Percentiles rank a stretch among this genome's conserved stretches.
Conservation (phyloP, 1,140 invertebrate genomes). For the Leptopilina boulardi region DNA sequence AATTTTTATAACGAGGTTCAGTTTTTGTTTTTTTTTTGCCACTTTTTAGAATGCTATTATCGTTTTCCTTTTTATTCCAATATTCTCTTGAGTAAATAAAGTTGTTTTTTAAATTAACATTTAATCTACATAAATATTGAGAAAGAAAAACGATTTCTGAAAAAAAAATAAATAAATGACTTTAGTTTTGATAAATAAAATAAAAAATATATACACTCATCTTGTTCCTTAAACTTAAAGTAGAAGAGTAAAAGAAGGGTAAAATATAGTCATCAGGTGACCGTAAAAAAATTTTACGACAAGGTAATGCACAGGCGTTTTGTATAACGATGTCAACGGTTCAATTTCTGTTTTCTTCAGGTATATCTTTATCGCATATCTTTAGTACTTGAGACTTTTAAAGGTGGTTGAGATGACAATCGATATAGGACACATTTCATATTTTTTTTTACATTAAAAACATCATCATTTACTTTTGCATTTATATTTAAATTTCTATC, state of each 20-base stretch:
- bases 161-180: background rate
- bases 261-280: slow-evolving; percentile 19
- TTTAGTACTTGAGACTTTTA: slow-evolving; percentile 4
- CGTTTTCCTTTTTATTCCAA: too few species aligned
- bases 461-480: background rate
- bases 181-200: background rate
- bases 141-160: background rate
- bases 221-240: background rate
- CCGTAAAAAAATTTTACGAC: slow-evolving; percentile 14
- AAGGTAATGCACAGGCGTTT: slow-evolving; percentile 13
- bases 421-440: background rate
- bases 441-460: background rate
- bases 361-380: slow-evolving; percentile 20
- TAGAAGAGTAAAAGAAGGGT: background rate
- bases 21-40: too few species aligned
- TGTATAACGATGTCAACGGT: slow-evolving; percentile 11
- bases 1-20: too few species aligned
- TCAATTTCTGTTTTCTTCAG: slow-evolving; percentile 26
- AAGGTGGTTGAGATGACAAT: slow-evolving; percentile 9
- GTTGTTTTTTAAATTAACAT: too few species aligned
- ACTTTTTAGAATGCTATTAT: too few species aligned
- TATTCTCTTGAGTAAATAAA: too few species aligned
- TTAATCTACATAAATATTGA: too few species aligned
- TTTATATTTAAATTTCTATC: too few species aligned
- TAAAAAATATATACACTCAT: background rate